Percentiles rank a stretch among this genome's conserved stretches.
phyloP scores from a whole-genome alignment of 2,113 vertebrate species.

The Paracanthobrama guichenoti region DNA sequence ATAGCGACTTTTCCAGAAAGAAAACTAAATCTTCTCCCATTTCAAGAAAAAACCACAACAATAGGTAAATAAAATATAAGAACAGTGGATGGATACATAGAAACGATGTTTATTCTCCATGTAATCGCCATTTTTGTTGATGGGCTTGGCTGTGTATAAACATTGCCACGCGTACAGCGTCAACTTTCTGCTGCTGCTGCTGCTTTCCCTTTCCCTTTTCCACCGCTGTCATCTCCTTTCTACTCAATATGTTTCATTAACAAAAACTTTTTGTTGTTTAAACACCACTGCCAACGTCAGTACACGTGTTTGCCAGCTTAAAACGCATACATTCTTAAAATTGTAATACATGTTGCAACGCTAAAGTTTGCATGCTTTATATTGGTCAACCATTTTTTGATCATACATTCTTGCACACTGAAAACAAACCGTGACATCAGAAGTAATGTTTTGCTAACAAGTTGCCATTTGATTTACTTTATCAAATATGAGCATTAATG shows the following conservation, averaged over 20 bases:
- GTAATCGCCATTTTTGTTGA: constrained; percentile 77
- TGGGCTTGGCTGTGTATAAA: constrained; percentile 85
- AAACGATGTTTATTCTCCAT: constrained; percentile 59
- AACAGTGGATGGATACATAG: not conserved
- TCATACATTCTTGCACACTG: not conserved
- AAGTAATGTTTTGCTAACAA: not conserved
- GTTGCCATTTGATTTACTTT: not conserved
- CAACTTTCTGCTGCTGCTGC: constrained; percentile 68
- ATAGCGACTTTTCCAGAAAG: constrained; percentile 91
- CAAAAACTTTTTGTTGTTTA: not conserved
- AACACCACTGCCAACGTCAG: not conserved
- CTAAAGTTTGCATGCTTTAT: not conserved
- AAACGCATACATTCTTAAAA: not conserved
- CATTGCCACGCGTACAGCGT: constrained; percentile 95
- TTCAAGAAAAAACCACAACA: constrained; percentile 91
- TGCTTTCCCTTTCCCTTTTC: constrained; percentile 48
- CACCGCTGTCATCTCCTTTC: constrained; percentile 11
- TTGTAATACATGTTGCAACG: not conserved
- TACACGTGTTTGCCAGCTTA: too few species aligned
- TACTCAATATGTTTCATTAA: not conserved
- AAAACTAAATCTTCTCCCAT: constrained; percentile 91
- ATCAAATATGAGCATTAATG: not conserved
- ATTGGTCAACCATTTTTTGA: not conserved
- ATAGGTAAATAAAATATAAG: constrained; percentile 82
- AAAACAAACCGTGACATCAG: not conserved